These are phyloP conservation scores for Thinocorus orbignyianus DNA, from an alignment of 2,113 vertebrate species.

Conservation along the genomic window DNA sequence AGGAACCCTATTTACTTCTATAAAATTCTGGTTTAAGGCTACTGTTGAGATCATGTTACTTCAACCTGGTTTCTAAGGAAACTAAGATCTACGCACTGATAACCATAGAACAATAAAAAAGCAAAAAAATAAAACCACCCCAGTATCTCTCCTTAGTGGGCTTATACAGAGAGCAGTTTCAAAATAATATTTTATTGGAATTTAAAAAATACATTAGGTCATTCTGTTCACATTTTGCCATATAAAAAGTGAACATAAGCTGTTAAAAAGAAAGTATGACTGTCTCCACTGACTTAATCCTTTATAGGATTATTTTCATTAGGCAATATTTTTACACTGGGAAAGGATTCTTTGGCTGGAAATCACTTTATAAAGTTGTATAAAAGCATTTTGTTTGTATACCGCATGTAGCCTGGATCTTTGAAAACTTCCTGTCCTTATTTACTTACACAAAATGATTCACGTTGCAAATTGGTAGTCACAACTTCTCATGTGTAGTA, in stretches of 20 bases:
- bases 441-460: slow-evolving; percentile 36
- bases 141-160: background rate
- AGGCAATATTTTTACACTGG: background rate
- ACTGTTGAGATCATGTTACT: slow-evolving; percentile 41
- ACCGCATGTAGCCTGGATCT: slow-evolving; percentile 22
- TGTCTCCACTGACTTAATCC: background rate
- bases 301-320: slow-evolving; percentile 7
- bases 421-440: slow-evolving; percentile 42
- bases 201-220: slow-evolving; percentile 48
- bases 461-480: slow-evolving; percentile 6
- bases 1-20: slow-evolving; percentile 20
- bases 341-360: slow-evolving; percentile 19
- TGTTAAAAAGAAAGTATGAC: background rate
- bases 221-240: slow-evolving; percentile 32
- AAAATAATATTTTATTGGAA: slow-evolving; percentile 56
- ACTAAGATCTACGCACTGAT: background rate
- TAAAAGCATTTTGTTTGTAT: slow-evolving; percentile 25
- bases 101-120: slow-evolving; percentile 22
- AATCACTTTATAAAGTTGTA: slow-evolving; percentile 1
- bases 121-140: background rate
- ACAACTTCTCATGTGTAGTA: background rate
- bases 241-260: slow-evolving; percentile 41
- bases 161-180: background rate
- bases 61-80: slow-evolving; percentile 39
- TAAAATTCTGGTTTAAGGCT: slow-evolving; percentile 63